Percentiles rank a stretch among this genome's conserved stretches.
Evolutionary conservation across 2,113 vertebrate species (phyloP).

Genomic region (Alethe diademata): DNA sequence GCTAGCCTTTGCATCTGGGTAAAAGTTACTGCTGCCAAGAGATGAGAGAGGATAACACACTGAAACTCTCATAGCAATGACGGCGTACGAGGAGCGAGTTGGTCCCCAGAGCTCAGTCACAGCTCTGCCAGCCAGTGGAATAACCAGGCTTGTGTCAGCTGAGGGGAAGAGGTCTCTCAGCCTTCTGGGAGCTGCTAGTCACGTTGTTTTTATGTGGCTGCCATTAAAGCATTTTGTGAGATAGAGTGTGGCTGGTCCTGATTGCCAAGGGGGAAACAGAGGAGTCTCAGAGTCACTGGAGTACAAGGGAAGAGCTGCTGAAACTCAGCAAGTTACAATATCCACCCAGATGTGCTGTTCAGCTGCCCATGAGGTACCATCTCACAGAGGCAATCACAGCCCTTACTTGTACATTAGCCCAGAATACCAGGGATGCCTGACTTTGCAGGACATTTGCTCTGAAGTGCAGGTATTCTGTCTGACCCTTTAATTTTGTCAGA

Average conservation of each 20-base stretch:
- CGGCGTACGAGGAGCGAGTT: fast-evolving
- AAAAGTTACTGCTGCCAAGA: not conserved
- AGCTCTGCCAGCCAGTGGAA: not conserved
- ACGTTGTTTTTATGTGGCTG: not conserved
- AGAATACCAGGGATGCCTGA: not conserved
- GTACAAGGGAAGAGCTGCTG: not conserved
- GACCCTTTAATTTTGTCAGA: not conserved
- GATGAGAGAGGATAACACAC: not conserved
- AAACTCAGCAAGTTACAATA: not conserved
- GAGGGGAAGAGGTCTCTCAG: not conserved
- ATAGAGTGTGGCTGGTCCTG: not conserved
- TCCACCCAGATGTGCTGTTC: not conserved
- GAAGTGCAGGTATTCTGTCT: not conserved
- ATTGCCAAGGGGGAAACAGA: not conserved
- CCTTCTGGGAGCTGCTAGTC: not conserved
- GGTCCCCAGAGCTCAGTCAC: not conserved
- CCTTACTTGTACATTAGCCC: not conserved
- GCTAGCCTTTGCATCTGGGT: not conserved
- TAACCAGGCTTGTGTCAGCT: not conserved
- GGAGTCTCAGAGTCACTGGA: not conserved
- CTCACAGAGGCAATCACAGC: not conserved
- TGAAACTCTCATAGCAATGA: not conserved
- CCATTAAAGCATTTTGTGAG: not conserved
- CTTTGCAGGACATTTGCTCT: not conserved
- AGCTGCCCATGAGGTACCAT: not conserved